Evolutionary conservation across 2,797 vertebrate genomes (phyloP).

Genomic region (Acridotheres tristis): DNA sequence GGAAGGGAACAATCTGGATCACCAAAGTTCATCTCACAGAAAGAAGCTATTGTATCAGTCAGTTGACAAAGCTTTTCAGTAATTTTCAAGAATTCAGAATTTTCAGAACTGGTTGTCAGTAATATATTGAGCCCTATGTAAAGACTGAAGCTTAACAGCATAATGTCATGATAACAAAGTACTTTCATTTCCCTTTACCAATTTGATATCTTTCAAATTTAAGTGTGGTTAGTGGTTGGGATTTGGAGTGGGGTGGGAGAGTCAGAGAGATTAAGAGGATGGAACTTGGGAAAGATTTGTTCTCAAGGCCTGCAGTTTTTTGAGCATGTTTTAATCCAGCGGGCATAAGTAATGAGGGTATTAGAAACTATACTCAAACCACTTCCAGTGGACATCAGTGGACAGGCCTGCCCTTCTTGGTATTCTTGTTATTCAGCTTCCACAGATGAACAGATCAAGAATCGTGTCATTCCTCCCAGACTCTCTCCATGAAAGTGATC

Average conservation of each 20-base stretch:
- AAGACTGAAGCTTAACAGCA: not conserved
- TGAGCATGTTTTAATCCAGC: not conserved
- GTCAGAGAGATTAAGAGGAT: not conserved
- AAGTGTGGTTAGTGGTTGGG: not conserved
- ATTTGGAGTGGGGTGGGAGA: rapidly evolving
- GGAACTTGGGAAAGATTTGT: not conserved
- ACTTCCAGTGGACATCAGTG: not conserved
- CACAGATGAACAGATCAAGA: not conserved
- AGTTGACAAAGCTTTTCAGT: not conserved
- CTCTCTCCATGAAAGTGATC: not conserved
- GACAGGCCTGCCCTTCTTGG: not conserved
- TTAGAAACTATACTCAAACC: not conserved
- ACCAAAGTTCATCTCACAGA: not conserved
- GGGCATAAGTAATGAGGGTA: rapidly evolving
- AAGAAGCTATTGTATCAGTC: not conserved
- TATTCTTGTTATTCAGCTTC: not conserved
- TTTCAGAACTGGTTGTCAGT: not conserved
- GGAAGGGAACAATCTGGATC: not conserved
- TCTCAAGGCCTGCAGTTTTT: not conserved
- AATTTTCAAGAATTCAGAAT: not conserved
- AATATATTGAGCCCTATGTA: not conserved
- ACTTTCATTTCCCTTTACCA: not conserved
- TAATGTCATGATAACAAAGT: not conserved
- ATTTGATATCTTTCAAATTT: not conserved
- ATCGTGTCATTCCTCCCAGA: not conserved